Base-by-base conservation (phyloP, 2,888 invertebrate species). In the Apamea crenata region DNA sequence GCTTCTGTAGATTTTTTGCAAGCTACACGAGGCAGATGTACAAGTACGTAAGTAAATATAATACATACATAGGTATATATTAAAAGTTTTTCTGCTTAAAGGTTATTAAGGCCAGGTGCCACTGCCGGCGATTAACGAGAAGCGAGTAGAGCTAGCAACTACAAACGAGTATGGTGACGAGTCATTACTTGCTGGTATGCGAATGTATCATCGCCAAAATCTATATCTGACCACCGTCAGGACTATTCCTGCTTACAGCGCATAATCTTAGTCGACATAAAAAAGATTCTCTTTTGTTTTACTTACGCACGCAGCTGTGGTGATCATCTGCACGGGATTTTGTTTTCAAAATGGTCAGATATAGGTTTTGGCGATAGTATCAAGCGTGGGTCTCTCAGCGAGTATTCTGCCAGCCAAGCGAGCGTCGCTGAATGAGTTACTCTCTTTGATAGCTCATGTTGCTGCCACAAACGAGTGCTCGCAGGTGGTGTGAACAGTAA, bases 1-100 rank as follows among this genome's bases (percentile, higher is more conserved):
- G n/a, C 14, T 80, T 85, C 80, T 84, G 16, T 61, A 36, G 21
- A 16, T 61, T 66, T 70, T 66, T 71, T 71, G 82, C n/a, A 18
- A 36, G 47, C 10, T 53, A 32, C 25, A 66, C 14, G 5, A 61
- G 18, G 3, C 12, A 47, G 6, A 75, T 21, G 7, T n/a, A 47
- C 56, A 53, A n/a, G 44, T 44, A 44, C 21, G 16, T 67, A 80
- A 79, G 50, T 69, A 59, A 70, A 80, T 84, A 81, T 65, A 53
- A 32, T 59, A 66, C 21, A 44, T 32, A 53, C 7, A 2, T 16
- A 68, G 1, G n/a, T 47, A 29, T 32, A 29, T 40, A 69, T 18
- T 25, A 56, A 36, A 66, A 67, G 66, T 36, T 66, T 72, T 81
- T 81, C 14, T 70, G 29, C 40, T 47, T 61, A 36, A 70, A 56